Evolutionary conservation across 2,797 vertebrate genomes (phyloP), one percentile per base, ranked within the genome.

Genomic region (Silurus aristotelis): DNA sequence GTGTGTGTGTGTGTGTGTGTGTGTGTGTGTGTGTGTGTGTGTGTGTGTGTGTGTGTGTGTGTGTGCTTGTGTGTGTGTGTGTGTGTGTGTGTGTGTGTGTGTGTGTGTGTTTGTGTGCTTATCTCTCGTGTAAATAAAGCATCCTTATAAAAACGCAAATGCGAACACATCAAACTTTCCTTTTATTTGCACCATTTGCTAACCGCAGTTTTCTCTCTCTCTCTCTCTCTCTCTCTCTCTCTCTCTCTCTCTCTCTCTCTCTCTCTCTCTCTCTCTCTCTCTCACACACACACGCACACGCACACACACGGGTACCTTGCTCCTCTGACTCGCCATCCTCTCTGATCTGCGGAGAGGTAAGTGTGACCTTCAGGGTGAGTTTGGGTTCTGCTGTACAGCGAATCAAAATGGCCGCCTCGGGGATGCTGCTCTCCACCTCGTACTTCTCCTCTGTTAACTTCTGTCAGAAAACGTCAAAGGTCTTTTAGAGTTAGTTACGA

Each of bases 381-480:
- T 96, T 98, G 87, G 97, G 98, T 84, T 99, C 97, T 88, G 96
- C 94, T 80, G 95, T 95, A 83, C 96, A 97, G 92, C 86, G 94
- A 91, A 99, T 96, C 93, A 98, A 91, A 93, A 99, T 96, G 94
- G 97, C 97, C 2, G 97, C 97, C 91, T 99, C 97, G 9, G 96
- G 95, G 89, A 95, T 85, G 90, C 95, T 96, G 91, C 97, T 94
- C 31, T 96, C 95, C 92, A 99, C 96, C 88, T 97, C 95, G 71
- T 98, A 99, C 89, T 97, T 96, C 90, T 99, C 97, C 91, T 98
- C 97, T 87, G 97, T 97, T 92, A 98, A 95, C 95, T 99, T 99
- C 98, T 99, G 95, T 92, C 92, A 43, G 80, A 64, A 52, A 70
- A 84, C 63, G 71, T 85, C 20, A 84, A 67, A 82, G 38, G 72